Conservation (phyloP, 2,113 vertebrate genomes). For the Oplegnathus fasciatus region DNA sequence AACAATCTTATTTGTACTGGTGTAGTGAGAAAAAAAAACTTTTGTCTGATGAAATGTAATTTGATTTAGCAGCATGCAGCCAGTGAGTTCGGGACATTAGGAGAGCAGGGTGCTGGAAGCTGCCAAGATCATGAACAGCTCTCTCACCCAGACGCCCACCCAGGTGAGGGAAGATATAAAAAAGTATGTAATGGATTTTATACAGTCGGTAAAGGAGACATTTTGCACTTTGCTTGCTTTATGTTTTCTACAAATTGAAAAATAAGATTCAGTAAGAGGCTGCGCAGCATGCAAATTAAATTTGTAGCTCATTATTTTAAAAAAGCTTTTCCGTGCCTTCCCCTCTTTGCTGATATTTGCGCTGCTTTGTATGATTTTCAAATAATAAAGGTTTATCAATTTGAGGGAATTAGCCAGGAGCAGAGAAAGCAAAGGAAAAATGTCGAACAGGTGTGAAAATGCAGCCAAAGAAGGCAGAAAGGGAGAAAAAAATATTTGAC, state of each 20-base stretch:
- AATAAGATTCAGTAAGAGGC: conserved; percentile 44
- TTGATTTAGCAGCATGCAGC: conserved; percentile 74
- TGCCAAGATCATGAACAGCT: conserved; percentile 47
- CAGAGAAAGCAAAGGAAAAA: background rate
- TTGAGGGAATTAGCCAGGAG: conserved; percentile 16
- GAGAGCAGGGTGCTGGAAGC: conserved; percentile 50
- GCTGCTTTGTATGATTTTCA: conserved; percentile 3
- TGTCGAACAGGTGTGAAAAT: background rate
- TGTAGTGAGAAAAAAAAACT: conserved; percentile 55
- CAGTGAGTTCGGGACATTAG: conserved; percentile 58
- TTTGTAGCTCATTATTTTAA: conserved; percentile 49
- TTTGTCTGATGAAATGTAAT: conserved; percentile 79
- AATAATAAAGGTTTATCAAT: conserved; percentile 27
- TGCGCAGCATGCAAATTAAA: conserved; percentile 41
- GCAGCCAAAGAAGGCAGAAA: background rate
- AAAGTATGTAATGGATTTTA: conserved; percentile 52
- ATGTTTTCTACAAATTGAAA: conserved; percentile 51
- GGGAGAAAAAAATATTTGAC: background rate
- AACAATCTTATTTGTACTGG: conserved; percentile 72
- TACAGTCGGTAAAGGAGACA: conserved; percentile 42
- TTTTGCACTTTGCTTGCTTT: conserved; percentile 50
- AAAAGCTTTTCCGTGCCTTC: conserved; percentile 26
- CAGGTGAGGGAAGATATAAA: conserved; percentile 37
- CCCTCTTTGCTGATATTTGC: background rate
- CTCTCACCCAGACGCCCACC: conserved; percentile 49